Evolutionary conservation across 2,797 vertebrate genomes (phyloP).

Genomic region (Nannoperca obscura): DNA sequence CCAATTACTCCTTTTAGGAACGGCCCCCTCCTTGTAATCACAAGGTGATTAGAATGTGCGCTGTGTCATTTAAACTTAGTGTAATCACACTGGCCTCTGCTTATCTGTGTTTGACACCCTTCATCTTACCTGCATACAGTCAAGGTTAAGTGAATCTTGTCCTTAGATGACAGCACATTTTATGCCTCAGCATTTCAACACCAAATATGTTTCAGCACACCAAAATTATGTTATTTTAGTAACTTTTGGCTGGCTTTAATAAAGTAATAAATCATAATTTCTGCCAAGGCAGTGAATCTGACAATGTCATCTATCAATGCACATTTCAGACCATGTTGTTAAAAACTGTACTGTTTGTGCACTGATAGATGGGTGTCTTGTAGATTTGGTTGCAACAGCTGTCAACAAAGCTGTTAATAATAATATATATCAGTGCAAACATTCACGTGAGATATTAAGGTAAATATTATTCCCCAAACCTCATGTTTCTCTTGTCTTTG

Average conservation of each 20-base stretch:
- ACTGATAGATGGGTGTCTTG: not conserved
- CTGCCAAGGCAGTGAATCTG: slow-evolving; percentile 16
- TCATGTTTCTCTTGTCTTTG: not conserved
- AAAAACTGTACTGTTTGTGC: too few relatives aligned
- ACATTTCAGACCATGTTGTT: not conserved
- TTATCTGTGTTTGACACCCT: slow-evolving; percentile 13
- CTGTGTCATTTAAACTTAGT: slow-evolving; percentile 24
- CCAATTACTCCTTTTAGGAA: slow-evolving; percentile 39
- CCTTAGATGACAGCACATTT: slow-evolving; percentile 3
- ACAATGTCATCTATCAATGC: slow-evolving; percentile 24
- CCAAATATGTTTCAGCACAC: not conserved
- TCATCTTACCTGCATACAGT: not conserved
- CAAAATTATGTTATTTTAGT: slow-evolving; percentile 4
- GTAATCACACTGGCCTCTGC: slow-evolving; percentile 12
- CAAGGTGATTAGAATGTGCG: slow-evolving; percentile 38
- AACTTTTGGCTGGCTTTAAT: slow-evolving; percentile 15
- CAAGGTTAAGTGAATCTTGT: not conserved
- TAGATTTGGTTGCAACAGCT: not conserved
- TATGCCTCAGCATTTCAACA: slow-evolving; percentile 9
- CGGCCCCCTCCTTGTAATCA: slow-evolving; percentile 19
- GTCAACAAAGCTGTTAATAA: not conserved
- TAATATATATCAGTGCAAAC: not conserved
- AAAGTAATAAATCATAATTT: slow-evolving; percentile 18
- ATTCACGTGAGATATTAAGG: not conserved
- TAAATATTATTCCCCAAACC: not conserved